phyloP scores from a whole-genome alignment of 2,797 vertebrate species.

The Pteropus rufus region DNA sequence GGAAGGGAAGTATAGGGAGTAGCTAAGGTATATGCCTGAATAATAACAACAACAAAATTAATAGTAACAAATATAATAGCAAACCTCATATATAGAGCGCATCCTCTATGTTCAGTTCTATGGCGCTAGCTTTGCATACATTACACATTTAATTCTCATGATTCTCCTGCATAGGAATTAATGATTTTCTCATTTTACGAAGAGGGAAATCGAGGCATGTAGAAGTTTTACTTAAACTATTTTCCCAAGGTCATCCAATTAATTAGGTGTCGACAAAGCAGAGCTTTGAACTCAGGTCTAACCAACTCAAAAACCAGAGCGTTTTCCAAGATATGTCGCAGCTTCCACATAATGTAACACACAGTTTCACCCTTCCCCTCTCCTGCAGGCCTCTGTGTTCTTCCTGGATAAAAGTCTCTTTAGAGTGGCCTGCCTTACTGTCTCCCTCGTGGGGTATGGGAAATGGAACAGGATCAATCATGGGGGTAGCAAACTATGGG shows the following conservation, averaged over 20 bases:
- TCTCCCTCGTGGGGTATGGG: not conserved
- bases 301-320: not conserved
- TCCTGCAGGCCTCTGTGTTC: not conserved
- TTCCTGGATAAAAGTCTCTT: not conserved
- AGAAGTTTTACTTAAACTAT: not conserved
- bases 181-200: not conserved
- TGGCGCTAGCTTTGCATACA: not conserved
- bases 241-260: not conserved
- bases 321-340: not conserved
- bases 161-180: not conserved
- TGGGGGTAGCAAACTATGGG: no score
- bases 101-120: not conserved
- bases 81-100: not conserved
- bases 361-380: not conserved
- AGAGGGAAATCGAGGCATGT: not conserved
- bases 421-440: not conserved
- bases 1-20: not conserved
- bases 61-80: not conserved
- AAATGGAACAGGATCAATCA: no score
- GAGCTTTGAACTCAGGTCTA: not conserved
- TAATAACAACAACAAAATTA: not conserved
- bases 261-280: not conserved
- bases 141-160: not conserved
- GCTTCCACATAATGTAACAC: not conserved
- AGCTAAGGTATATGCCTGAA: not conserved